Evolutionary conservation across 2,888 invertebrate genomes (phyloP).

Genomic region (Pantelozetes paolii): DNA sequence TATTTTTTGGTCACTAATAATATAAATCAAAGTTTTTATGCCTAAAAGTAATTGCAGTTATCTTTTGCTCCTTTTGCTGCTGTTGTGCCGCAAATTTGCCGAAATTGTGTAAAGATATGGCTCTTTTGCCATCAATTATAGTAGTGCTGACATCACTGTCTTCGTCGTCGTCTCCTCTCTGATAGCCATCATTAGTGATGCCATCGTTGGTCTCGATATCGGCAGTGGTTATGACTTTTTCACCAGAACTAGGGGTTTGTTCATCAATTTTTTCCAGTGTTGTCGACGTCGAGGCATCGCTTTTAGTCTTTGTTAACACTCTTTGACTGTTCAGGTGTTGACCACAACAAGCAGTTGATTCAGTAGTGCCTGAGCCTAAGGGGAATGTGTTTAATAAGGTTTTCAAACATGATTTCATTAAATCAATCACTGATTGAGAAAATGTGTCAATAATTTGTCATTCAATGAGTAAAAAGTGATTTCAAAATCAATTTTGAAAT

Average conservation of each 20-base stretch:
- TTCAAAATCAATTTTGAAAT: too few relatives aligned
- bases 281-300: conserved; percentile 42
- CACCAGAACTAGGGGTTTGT: not conserved
- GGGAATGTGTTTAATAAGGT: too few relatives aligned
- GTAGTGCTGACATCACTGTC: conserved; percentile 45
- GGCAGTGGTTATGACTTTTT: conserved; percentile 21
- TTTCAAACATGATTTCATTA: too few relatives aligned
- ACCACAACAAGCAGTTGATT: conserved; percentile 38
- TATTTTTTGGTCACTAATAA: not conserved
- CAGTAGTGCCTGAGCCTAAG: conserved; percentile 29
- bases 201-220: conserved; percentile 21
- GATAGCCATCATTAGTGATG: conserved; percentile 30
- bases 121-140: conserved; percentile 48
- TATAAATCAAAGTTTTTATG: conserved; percentile 23
- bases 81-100: conserved; percentile 46
- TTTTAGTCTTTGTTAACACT: conserved; percentile 32
- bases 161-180: conserved; percentile 38
- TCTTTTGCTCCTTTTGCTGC: conserved; percentile 26
- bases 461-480: not conserved
- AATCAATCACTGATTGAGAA: too few relatives aligned
- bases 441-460: not conserved
- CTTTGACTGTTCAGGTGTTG: conserved; percentile 2
- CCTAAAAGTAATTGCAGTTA: not conserved
- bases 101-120: conserved; percentile 47
- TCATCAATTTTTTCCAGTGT: conserved; percentile 2